Percentiles rank a stretch among this genome's conserved stretches.
Conservation (phyloP, 2,113 vertebrate species). For the Cebus imitator region DNA sequence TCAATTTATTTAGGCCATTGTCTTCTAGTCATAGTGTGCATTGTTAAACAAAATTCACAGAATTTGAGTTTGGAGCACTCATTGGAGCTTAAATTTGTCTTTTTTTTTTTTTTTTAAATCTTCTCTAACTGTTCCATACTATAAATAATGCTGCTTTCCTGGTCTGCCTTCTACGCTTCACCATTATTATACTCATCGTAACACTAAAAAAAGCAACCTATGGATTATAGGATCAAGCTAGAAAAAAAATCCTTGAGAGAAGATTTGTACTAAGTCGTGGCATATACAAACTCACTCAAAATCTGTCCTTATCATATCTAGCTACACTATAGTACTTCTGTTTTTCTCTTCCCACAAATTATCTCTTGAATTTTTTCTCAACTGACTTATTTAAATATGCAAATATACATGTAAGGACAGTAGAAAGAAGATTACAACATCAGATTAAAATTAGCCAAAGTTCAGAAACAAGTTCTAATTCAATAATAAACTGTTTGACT, state of each 20-base stretch:
- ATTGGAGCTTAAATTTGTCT: background rate
- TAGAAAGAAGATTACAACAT: background rate
- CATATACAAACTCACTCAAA: background rate
- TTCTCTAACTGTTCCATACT: constrained; percentile 2
- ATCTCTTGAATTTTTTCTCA: background rate
- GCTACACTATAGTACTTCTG: background rate
- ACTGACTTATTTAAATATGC: background rate
- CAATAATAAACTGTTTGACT: background rate
- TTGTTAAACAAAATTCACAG: background rate
- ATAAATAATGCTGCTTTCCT: background rate
- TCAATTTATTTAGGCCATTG: background rate
- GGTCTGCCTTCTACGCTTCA: background rate
- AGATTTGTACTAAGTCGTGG: background rate
- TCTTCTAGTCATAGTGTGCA: background rate
- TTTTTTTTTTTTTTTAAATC: background rate
- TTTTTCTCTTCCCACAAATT: background rate
- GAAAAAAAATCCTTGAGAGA: background rate
- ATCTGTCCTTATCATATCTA: background rate
- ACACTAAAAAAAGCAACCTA: background rate
- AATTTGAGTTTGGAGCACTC: background rate
- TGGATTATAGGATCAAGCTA: background rate
- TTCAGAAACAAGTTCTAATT: background rate
- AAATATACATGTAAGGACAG: background rate
- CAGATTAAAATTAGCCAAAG: background rate
- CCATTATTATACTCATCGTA: background rate